phyloP scores from a whole-genome alignment of 2,888 invertebrate species.

The Xylota sylvarum region DNA sequence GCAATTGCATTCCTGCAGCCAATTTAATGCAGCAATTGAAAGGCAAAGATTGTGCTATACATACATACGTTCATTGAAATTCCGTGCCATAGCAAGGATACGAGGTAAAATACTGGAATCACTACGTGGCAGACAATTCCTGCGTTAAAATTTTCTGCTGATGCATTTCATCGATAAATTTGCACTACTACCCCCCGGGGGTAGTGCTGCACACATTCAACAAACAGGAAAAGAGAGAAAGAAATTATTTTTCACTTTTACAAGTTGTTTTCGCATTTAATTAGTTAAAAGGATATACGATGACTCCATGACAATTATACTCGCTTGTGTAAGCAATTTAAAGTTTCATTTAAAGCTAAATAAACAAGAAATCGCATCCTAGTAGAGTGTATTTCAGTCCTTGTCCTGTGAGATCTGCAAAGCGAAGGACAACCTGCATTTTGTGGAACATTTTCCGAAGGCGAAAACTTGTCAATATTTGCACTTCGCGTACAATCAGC shows the following conservation, averaged over 20 bases:
- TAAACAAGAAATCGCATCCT: constrained; percentile 48
- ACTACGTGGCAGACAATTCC: constrained; percentile 11
- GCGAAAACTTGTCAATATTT: constrained; percentile 67
- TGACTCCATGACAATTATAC: constrained; percentile 44
- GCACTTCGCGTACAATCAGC: constrained; percentile 60
- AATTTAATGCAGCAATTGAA: constrained; percentile 52
- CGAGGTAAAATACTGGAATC: constrained; percentile 25
- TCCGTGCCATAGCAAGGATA: constrained; percentile 40
- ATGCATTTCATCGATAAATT: constrained; percentile 58
- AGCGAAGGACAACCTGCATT: constrained; percentile 45
- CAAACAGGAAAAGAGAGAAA: background rate
- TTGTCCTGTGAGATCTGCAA: no score
- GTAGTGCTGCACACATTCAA: background rate
- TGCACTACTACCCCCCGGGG: background rate
- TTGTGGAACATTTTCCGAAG: constrained; percentile 16
- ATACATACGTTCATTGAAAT: constrained; percentile 51
- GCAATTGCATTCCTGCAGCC: constrained; percentile 67
- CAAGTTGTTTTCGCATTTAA: constrained; percentile 57
- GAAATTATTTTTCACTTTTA: constrained; percentile 28
- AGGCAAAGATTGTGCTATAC: constrained; percentile 4
- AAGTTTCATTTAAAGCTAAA: constrained; percentile 53
- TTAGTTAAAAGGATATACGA: constrained; percentile 46
- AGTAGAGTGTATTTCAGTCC: constrained; percentile 40
- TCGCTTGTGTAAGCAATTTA: constrained; percentile 20
- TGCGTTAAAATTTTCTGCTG: constrained; percentile 29